Evolutionary conservation across 2,797 vertebrate genomes (phyloP), one percentile per base, ranked within the genome.

Genomic region (Limnodromus scolopaceus): DNA sequence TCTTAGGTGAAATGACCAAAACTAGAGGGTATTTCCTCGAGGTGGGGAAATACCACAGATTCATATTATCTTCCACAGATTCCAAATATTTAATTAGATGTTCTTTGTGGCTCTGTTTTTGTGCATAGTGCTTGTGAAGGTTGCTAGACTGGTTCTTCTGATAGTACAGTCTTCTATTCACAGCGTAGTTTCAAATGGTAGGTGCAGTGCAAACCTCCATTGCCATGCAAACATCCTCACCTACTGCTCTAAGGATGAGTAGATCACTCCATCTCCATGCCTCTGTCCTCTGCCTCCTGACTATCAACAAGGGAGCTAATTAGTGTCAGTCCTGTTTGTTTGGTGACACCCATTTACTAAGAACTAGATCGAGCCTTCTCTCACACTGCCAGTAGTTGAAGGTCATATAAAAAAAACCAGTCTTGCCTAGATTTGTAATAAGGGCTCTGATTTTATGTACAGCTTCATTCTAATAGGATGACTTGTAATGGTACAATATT

Each of bases 251-350:
- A 55, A 61, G 16, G 34, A 75, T 1, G 83, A 93, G 65, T 2
- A 5, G 54, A 63, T 74, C 94, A 68, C 1, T 6, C 53, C 2
- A 0, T 14, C 63, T 92, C 80, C 6, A 3, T 74, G 55, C 74
- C 70, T 87, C 80, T 74, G 19, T 70, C 70, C 80, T 88, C 64
- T 87, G 39, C 9, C 60, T 70, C 79, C 74, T 70, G n/a, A 51
- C 70, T 87, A 94, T 77, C 95, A 93, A 57, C 83, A 68, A 83
- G 39, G 89, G 51, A 84, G 77, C 55, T 96, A 96, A 97, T 96
- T 96, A 95, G 70, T 91, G 96, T 96, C 85, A 96, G 63, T 60
- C 74, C 58, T 46, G 22, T 90, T 95, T 95, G 83, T 84, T 92
- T 93, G 83, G 94, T 92, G 92, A 87, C 87, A 87, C 72, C 79